phyloP scores from a whole-genome alignment of 2,888 invertebrate genomes.

The Entomobrya proxima region DNA sequence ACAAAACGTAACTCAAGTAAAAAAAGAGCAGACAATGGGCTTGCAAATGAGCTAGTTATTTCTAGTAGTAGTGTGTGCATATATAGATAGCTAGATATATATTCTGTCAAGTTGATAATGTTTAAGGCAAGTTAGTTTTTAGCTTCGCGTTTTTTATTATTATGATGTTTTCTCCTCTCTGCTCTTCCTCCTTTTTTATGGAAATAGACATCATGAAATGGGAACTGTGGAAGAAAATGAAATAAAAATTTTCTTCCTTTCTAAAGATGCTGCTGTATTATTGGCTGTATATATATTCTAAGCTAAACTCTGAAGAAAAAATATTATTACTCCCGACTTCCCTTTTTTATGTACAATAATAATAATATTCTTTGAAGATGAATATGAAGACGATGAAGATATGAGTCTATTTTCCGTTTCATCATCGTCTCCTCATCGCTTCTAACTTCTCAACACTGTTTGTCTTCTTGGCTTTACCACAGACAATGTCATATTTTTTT shows the following conservation, averaged over 20 bases:
- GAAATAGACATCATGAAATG: constrained; percentile 40
- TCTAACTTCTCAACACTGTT: not conserved
- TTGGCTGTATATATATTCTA: no score
- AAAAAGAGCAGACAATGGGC: constrained; percentile 45
- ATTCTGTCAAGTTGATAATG: constrained; percentile 16
- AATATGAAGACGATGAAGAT: not conserved
- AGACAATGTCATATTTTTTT: not conserved
- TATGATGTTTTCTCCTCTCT: not conserved
- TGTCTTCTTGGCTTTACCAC: not conserved
- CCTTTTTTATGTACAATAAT: not conserved
- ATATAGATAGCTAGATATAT: no score
- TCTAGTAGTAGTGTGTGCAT: not conserved
- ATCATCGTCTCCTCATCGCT: not conserved
- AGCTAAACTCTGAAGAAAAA: no score
- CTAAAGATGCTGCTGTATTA: not conserved
- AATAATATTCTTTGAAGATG: constrained; percentile 1
- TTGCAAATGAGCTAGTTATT: constrained; percentile 54
- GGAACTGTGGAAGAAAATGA: constrained; percentile 18
- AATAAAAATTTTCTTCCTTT: constrained; percentile 9
- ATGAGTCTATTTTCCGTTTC: not conserved
- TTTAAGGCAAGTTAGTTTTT: constrained; percentile 18
- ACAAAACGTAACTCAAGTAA: not conserved
- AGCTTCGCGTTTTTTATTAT: constrained; percentile 3
- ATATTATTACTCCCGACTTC: constrained; percentile 3
- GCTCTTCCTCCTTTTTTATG: constrained; percentile 7